Conservation (phyloP, 2,113 vertebrate species). For the Ovis aries region DNA sequence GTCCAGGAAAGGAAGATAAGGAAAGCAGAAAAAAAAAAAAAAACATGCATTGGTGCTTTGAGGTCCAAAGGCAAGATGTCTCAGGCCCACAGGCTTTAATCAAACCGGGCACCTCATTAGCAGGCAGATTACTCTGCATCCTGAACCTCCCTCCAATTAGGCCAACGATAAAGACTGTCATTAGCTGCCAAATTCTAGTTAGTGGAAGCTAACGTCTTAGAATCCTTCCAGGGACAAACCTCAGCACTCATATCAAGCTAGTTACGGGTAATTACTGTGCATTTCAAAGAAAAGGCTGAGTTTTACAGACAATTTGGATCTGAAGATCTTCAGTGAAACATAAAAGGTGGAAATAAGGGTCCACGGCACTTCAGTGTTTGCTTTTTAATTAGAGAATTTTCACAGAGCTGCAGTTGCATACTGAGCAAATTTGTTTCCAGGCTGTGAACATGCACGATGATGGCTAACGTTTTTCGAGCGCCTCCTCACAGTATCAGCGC, state of each 20-base stretch:
- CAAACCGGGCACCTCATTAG: rapidly evolving
- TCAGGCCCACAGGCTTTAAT: not conserved
- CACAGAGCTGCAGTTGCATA: constrained; percentile 40
- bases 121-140: not conserved
- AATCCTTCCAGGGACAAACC: not conserved
- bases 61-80: not conserved
- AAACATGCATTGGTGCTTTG: rapidly evolving
- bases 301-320: not conserved
- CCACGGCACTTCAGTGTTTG: not conserved
- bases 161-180: not conserved
- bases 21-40: not conserved
- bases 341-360: constrained; percentile 25
- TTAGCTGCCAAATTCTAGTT: not conserved
- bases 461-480: rapidly evolving
- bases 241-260: not conserved
- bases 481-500: not conserved
- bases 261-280: not conserved
- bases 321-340: constrained; percentile 21
- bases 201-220: not conserved
- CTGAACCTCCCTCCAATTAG: not conserved
- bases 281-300: not conserved
- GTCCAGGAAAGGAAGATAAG: not conserved
- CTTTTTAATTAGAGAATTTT: constrained; percentile 32
- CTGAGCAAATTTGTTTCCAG: not conserved
- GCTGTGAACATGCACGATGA: no score